Base-by-base conservation (phyloP, 53 echinoderm and acorn worm species). In the Echinarachnius parma region DNA sequence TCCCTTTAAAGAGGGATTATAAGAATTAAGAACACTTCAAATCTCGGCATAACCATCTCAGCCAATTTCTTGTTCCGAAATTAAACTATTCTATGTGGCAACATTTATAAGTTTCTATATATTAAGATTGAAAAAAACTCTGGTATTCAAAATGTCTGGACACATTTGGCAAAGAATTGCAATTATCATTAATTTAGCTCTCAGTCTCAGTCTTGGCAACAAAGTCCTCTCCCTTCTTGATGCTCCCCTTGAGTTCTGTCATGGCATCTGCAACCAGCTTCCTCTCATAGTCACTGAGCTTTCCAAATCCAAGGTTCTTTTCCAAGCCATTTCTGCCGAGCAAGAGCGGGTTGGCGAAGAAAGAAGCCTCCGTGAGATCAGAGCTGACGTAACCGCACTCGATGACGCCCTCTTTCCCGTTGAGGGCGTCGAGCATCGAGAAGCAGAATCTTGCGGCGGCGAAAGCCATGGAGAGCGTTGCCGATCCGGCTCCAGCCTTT, bases 401-500 rank as follows among this genome's bases (percentile, higher is more conserved):
- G n/a, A 93, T 70, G 16, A 93, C 64, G 9, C 89, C 93, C 59
- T 77, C 59, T 66, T 80, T 75, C 11, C 93, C 93, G 31, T 80
- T 83, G 50, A 93, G 48, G 48, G 93, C 93, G 28, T 82, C 64
- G 23, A 93, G 49, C 15, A 89, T 88, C 8, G 92, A 84, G 23
- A 46, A 61, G 52, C 77, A 78, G 74, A 92, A 92, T 45, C 85
- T 88, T 22, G 81, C 83, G 24, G 84, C 92, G 50, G 92, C 92
- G 79, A 64, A 88, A 15, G 92, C 92, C 92, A 92, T 92, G 22
- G 92, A 92, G 35, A 92, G 63, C 13, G 92, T 92, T 18, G 92
- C 92, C 3, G 92, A 92, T 26, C 92, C 92, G 28, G 93, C 93
- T 53, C 93, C 93, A 34, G 93, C 93, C 44, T 93, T 93, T 31